These are phyloP conservation scores for Spisula solida DNA, from an alignment of 2,888 invertebrate species.

Conservation along the genomic window DNA sequence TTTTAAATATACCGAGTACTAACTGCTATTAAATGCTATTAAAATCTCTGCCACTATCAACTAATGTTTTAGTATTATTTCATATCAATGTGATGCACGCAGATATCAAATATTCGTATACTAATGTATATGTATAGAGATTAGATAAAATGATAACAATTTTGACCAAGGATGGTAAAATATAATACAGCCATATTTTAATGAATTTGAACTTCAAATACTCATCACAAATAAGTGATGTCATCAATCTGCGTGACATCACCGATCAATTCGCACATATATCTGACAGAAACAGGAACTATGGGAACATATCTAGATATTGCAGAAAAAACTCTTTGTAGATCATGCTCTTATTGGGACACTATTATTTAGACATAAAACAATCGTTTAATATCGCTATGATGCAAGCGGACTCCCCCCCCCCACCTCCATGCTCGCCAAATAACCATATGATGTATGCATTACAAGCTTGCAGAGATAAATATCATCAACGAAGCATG, in stretches of 20 bases:
- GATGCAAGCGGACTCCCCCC: background rate
- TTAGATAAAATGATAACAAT: background rate
- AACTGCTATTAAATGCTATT: background rate
- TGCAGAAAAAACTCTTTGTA: no score
- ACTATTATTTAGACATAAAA: background rate
- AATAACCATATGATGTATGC: constrained; percentile 5
- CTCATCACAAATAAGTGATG: no score
- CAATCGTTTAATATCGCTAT: constrained; percentile 5
- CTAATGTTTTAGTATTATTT: background rate
- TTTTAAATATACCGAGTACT: no score
- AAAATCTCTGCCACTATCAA: no score
- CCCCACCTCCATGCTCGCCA: no score
- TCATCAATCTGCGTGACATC: no score
- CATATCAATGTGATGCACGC: background rate
- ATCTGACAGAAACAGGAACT: no score
- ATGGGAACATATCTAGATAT: no score
- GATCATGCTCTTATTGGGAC: no score
- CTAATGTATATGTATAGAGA: background rate
- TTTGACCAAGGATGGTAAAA: background rate
- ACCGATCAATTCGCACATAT: no score
- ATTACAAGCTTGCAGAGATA: constrained; percentile 12
- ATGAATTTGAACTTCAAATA: no score
- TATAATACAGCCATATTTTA: no score
- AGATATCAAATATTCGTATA: background rate
- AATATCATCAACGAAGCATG: background rate